Percentiles rank a stretch among this genome's conserved stretches.
Conservation (phyloP, 2,113 vertebrate species). For the Fregata magnificens region DNA sequence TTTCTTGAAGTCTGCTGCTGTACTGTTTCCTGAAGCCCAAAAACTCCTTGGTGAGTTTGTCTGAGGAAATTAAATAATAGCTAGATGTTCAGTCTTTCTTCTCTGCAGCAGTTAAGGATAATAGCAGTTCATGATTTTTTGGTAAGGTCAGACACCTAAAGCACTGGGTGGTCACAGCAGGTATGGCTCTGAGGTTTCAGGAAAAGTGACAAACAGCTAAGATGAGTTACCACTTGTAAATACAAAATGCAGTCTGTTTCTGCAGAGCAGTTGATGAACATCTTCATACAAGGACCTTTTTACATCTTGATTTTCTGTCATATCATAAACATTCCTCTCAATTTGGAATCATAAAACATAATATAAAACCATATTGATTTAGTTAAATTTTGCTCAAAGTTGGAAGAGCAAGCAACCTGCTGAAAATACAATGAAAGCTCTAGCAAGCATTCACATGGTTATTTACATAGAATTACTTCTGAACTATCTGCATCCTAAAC, state of each 20-base stretch:
- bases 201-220: neutral
- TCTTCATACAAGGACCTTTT: neutral
- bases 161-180: neutral
- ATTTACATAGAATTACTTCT: neutral
- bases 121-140: neutral
- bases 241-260: neutral
- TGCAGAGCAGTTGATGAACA: neutral
- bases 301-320: neutral
- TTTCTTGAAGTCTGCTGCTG: neutral
- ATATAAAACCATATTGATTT: neutral
- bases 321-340: neutral
- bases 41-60: neutral
- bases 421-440: neutral
- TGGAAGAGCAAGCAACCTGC: neutral
- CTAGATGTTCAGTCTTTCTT: neutral
- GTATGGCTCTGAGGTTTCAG: neutral
- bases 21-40: neutral
- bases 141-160: neutral
- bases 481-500: neutral
- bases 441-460: fast-evolving
- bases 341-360: neutral
- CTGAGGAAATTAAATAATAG: neutral
- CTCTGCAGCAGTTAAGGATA: neutral
- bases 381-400: neutral
- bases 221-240: neutral